These are phyloP conservation scores for Ambastaia sidthimunki DNA, from an alignment of 2,797 vertebrate species.

Conservation along the genomic window DNA sequence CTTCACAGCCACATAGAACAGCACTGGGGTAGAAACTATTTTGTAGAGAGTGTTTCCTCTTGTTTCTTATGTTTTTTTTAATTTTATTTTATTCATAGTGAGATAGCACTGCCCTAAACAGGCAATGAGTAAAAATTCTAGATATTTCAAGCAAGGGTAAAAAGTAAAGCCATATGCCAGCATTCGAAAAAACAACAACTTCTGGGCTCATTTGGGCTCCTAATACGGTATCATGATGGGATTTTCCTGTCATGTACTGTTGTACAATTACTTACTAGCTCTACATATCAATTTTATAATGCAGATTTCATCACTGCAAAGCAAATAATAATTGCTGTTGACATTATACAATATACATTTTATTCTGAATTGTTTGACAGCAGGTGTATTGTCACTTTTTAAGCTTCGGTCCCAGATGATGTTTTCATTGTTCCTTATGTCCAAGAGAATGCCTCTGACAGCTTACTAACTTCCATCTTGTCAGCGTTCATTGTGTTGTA, in stretches of 20 bases:
- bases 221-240: no score
- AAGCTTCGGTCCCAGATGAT: neutral
- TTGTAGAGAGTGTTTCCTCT: constrained; percentile 34
- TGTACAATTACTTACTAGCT: no score
- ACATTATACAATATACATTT: neutral
- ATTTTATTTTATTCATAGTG: constrained; percentile 11
- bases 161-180: constrained; percentile 54
- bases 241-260: neutral
- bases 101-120: constrained; percentile 51
- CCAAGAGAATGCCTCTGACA: constrained; percentile 5
- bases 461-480: neutral
- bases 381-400: neutral
- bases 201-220: no score
- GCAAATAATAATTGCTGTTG: neutral
- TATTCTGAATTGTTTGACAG: constrained; percentile 1
- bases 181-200: neutral
- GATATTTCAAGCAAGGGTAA: constrained; percentile 46
- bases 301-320: neutral
- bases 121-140: constrained; percentile 53
- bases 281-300: neutral
- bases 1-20: constrained; percentile 43
- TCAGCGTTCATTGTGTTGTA: constrained; percentile 1
- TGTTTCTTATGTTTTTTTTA: constrained; percentile 17
- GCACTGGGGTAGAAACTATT: constrained; percentile 25
- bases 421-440: neutral